These are phyloP conservation scores for Synanceia verrucosa DNA, from an alignment of 2,797 vertebrate genomes.

Conservation along the genomic window DNA sequence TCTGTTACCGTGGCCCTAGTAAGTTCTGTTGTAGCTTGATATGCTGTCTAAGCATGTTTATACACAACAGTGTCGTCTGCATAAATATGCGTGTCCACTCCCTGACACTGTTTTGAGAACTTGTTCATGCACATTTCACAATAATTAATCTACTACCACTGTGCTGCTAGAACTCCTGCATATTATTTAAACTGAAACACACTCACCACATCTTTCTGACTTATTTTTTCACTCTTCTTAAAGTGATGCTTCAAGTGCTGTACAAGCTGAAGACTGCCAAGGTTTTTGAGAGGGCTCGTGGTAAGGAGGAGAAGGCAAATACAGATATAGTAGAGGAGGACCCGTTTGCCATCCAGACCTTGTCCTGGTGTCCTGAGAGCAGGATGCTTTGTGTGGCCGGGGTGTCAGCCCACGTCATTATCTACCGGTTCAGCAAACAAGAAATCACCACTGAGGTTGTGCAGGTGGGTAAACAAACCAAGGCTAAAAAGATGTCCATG, in stretches of 20 bases:
- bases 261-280: slow-evolving; percentile 99
- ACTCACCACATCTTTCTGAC: neutral
- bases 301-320: slow-evolving; percentile 91
- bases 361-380: slow-evolving; percentile 97
- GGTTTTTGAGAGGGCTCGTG: slow-evolving; percentile 93
- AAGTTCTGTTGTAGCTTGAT: neutral
- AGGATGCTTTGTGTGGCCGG: slow-evolving; percentile 94
- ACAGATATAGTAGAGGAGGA: slow-evolving; percentile 97
- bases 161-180: neutral
- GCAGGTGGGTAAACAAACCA: slow-evolving; percentile 85
- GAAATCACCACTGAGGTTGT: slow-evolving; percentile 91
- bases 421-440: slow-evolving; percentile 97
- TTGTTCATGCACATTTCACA: neutral
- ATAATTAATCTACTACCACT: neutral
- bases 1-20: neutral
- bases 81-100: neutral
- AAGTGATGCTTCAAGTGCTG: slow-evolving; percentile 96
- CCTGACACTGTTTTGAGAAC: neutral
- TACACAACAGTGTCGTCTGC: slow-evolving; percentile 10
- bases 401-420: slow-evolving; percentile 94
- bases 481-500: neutral
- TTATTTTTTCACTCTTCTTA: neutral
- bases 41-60: neutral
- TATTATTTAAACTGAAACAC: neutral
- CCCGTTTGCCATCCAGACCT: slow-evolving; percentile 95